Evolutionary conservation across 1,140 invertebrate species (phyloP).

Genomic region (Gryllus bimaculatus): DNA sequence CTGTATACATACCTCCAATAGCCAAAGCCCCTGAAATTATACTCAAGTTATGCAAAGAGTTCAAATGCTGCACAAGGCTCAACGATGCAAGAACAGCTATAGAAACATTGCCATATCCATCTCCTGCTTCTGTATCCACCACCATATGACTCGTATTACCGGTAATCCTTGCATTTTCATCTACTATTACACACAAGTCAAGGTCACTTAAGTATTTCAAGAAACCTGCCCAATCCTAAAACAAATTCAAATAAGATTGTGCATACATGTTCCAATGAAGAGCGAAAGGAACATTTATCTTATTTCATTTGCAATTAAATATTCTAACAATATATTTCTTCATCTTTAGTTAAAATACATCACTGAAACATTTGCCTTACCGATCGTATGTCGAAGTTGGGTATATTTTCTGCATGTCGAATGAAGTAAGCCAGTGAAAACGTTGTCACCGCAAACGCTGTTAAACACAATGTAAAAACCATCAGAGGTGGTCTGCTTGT

Average conservation of each 20-base stretch:
- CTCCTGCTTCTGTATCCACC: conserved; percentile 7
- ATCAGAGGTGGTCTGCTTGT: conserved; percentile 16
- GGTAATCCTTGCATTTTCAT: not conserved
- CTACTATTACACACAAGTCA: conserved; percentile 16
- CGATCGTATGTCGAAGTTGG: conserved; percentile 10
- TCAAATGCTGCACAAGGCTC: conserved; percentile 14
- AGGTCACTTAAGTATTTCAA: conserved; percentile 13
- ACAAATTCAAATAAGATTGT: not conserved
- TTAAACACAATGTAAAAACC: conserved; percentile 17
- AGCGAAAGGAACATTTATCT: not conserved
- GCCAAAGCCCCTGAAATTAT: conserved; percentile 13
- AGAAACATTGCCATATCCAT: conserved; percentile 17
- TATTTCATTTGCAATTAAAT: not conserved
- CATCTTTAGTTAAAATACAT: not conserved
- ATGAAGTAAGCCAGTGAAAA: conserved; percentile 18
- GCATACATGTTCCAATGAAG: not conserved
- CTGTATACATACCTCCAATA: conserved; percentile 8
- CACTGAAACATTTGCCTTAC: not conserved
- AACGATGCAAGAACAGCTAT: conserved; percentile 16
- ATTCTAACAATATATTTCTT: not conserved
- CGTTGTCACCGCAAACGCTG: conserved; percentile 17
- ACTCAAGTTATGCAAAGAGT: conserved; percentile 12
- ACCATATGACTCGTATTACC: not conserved
- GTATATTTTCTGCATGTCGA: conserved; percentile 13
- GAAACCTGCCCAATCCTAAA: conserved; percentile 17